Base-by-base conservation (phyloP, 2,888 invertebrate genomes). In the Myathropa florea region DNA sequence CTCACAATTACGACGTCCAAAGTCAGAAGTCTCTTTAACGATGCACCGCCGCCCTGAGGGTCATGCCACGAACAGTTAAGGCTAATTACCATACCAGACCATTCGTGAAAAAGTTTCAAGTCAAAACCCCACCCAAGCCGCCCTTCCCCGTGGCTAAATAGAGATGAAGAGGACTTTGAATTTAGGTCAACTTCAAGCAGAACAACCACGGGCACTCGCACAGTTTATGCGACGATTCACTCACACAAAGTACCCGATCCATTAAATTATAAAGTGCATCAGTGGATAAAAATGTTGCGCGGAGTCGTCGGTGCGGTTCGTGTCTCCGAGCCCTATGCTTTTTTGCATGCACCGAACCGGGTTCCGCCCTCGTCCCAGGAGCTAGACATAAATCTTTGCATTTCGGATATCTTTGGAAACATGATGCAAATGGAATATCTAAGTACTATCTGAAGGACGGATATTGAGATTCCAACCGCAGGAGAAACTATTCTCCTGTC, bases 391-490 rank as follows among this genome's bases (percentile, higher is more conserved):
- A 86, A 86, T 86, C 86, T 63, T 83, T 83, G 79, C 78, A 86
- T 86, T 86, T 86, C 65, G 86, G 75, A 86, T 86, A 83, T 79
- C 83, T 75, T 65, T 75, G 78, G 53, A 78, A 82, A 71, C 82
- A 83, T 71, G 86, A 86, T 78, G 86, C 86, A 86, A 86, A 86
- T 86, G 86, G 86, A 83, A 86, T 86, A 83, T 86, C 86, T 86
- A 79, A 86, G 83, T 78, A 75, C 59, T 36, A 39, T 68, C 73
- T 75, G 73, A 78, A 83, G 78, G 72, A 78, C 57, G 76, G 86
- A 86, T 78, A 83, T 86, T 82, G 68, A 70, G 77, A 86, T 75
- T 83, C 78, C 55, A 33, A 73, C 81, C 70, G 64, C 68, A 65
- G 12, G 24, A 28, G 46, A 64, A 36, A 61, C 39, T 23, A 67